These are phyloP conservation scores for Abramis brama DNA, from an alignment of 2,113 vertebrate genomes.

Conservation along the genomic window DNA sequence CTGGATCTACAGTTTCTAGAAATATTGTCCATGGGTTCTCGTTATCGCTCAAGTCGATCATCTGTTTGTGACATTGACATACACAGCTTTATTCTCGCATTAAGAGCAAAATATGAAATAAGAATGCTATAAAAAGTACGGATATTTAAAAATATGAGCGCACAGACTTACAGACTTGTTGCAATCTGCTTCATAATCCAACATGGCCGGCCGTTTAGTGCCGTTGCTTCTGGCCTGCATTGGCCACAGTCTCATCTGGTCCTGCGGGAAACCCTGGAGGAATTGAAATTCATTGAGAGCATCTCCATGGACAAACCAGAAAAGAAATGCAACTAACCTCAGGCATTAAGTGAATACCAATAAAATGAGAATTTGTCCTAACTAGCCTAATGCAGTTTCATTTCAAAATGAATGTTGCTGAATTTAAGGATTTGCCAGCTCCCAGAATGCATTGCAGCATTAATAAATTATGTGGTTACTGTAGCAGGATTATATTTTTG, in stretches of 20 bases:
- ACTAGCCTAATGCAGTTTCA: neutral
- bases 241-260: slow-evolving; percentile 98
- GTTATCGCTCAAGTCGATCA: slow-evolving; percentile 98
- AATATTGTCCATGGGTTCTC: slow-evolving; percentile 99
- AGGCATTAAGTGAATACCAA: neutral
- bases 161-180: slow-evolving; percentile 89
- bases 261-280: slow-evolving; percentile 94
- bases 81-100: neutral
- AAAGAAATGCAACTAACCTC: neutral
- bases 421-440: neutral
- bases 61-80: slow-evolving; percentile 71
- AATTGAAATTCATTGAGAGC: slow-evolving; percentile 17
- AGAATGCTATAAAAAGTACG: neutral
- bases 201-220: slow-evolving; percentile 96
- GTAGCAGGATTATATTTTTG: neutral
- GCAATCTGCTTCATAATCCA: slow-evolving; percentile 97
- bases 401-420: neutral
- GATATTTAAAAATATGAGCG: neutral
- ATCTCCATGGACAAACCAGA: neutral
- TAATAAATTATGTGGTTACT: neutral
- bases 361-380: neutral
- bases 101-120: neutral
- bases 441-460: neutral
- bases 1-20: slow-evolving; percentile 97
- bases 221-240: slow-evolving; percentile 99